phyloP scores from a whole-genome alignment of 2,113 vertebrate genomes.

The Orycteropus afer region DNA sequence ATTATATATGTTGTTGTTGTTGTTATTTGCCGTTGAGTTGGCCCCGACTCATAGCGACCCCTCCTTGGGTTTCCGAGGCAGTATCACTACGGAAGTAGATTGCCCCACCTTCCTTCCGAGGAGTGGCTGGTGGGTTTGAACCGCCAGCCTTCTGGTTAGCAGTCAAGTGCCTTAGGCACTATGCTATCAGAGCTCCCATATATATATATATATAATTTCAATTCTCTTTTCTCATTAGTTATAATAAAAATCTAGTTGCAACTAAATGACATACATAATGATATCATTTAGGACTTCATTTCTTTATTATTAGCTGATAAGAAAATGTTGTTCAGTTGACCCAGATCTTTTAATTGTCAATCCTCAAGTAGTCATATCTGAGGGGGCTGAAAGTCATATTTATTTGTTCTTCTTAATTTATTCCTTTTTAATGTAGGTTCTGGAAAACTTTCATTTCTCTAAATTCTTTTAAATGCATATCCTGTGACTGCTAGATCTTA shows the following conservation, averaged over 20 bases:
- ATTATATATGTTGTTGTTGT: too few species aligned
- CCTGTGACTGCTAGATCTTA: constrained; percentile 43
- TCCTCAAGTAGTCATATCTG: neutral
- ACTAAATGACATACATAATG: neutral
- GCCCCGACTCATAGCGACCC: too few species aligned
- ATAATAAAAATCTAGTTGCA: neutral
- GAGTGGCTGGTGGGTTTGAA: too few species aligned
- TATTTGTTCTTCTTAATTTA: constrained; percentile 47
- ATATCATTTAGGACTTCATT: constrained; percentile 40
- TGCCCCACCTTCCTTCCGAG: too few species aligned
- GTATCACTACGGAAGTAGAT: too few species aligned
- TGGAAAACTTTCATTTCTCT: constrained; percentile 26
- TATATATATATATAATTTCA: neutral
- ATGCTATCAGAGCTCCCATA: too few species aligned
- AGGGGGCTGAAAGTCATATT: neutral
- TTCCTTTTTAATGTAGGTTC: constrained; percentile 54
- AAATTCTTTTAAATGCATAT: constrained; percentile 48
- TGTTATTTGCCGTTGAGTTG: too few species aligned
- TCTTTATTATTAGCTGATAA: constrained; percentile 10
- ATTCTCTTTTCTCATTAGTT: neutral
- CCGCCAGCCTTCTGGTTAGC: too few species aligned
- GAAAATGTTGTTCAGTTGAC: neutral
- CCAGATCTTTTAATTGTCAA: neutral
- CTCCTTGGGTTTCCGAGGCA: too few species aligned
- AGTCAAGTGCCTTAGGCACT: too few species aligned